Evolutionary conservation across 2,797 vertebrate genomes (phyloP), one percentile per base, ranked within the genome.

Genomic region (Orientallactaga sibirica): DNA sequence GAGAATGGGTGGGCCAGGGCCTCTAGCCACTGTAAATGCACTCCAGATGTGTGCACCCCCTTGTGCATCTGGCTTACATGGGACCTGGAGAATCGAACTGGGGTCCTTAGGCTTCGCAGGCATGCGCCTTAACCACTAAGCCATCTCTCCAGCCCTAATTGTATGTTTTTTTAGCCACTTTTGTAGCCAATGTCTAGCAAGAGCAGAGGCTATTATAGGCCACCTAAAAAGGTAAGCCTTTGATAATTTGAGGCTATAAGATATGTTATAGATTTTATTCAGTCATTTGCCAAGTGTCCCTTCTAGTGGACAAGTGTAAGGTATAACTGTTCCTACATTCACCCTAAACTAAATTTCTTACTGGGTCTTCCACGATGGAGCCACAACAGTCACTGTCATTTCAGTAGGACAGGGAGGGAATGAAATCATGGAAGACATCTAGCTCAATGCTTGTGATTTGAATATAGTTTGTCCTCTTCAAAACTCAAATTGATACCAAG

Each of bases 361-460:
- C 14, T 71, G 43, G 19, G 14, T 67, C 12, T 86, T 82, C 27
- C 15, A 0, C 8, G 22, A 5, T 73, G 2, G 16, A 37, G 15
- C 24, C 4, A 0, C 10, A 22, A 9, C 4, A 16, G 19, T 24
- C 7, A 22, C 5, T 3, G 8, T 7, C 33, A n/a, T 3, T 62
- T 91, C 68, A 37, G 12, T 22, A 11, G 22, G 12, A 4, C 68
- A 18, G 24, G 71, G 0, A 37, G 7, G n/a, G n/a, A 81, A 41
- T 7, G 62, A 37, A 43, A 58, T 73, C 22, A 33, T 14, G 4
- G 8, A 52, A 58, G 22, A 66, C 62, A 2, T 2, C 3, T 68
- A 27, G 16, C 61, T 2, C 9, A 70, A 1, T 16, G 24, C 10
- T 52, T 15, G 15, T 82, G 27, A 11, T 29, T 76, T 58, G 16